phyloP scores from a whole-genome alignment of 2,797 vertebrate species.

The Chelon auratus region DNA sequence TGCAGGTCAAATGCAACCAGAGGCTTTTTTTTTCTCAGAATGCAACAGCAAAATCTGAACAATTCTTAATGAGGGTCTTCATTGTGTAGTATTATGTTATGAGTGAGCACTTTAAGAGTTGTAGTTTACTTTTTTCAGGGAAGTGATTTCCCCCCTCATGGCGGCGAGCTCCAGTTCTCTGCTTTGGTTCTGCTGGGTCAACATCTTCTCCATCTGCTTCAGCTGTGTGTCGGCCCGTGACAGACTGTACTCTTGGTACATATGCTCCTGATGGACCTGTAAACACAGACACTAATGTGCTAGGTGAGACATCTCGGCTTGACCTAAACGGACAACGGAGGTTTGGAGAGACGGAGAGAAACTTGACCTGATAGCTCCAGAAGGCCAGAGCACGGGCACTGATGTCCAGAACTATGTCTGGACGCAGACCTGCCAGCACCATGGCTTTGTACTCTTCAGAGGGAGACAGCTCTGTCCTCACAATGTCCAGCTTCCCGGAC shows the following conservation, averaged over 20 bases:
- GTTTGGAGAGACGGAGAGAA: background rate
- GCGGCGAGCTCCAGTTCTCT: constrained; percentile 88
- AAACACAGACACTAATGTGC: background rate
- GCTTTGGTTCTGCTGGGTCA: constrained; percentile 90
- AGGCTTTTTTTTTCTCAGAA: no score
- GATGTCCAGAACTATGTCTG: constrained; percentile 91
- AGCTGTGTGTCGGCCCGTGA: constrained; percentile 87
- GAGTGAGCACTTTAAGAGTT: background rate
- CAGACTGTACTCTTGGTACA: constrained; percentile 91
- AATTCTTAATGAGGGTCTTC: background rate
- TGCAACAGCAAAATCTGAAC: background rate
- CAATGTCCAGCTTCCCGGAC: constrained; percentile 91
- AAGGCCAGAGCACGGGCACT: constrained; percentile 89
- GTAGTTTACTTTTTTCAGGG: constrained; percentile 82
- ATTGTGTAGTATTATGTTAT: background rate
- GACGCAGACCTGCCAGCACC: constrained; percentile 89
- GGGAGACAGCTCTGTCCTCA: constrained; percentile 89
- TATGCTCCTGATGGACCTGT: constrained; percentile 91
- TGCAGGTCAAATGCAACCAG: no score
- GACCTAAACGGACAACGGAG: background rate
- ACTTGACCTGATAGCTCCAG: constrained; percentile 92
- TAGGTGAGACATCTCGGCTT: background rate
- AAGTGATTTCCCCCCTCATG: constrained; percentile 88
- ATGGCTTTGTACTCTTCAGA: constrained; percentile 93
- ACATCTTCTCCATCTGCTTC: constrained; percentile 91